Evolutionary conservation across 2,888 invertebrate species (phyloP).

Genomic region (Brachynemurus nebulosus): DNA sequence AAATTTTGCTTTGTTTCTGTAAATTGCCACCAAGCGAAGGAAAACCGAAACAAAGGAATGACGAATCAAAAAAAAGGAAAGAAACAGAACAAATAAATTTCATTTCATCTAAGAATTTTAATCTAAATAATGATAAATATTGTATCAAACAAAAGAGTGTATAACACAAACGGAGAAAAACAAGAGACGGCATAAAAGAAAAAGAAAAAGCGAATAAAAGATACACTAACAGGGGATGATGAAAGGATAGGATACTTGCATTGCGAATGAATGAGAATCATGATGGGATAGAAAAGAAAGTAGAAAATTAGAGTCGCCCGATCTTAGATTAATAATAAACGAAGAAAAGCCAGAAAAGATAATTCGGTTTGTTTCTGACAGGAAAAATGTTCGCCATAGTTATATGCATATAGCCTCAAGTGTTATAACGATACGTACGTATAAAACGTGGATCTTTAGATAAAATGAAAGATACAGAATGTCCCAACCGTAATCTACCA

Average conservation of each 20-base stretch:
- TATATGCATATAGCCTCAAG: background rate
- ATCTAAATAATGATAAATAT: background rate
- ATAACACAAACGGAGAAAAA: background rate
- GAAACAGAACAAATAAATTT: background rate
- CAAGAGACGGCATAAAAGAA: background rate
- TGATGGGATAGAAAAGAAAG: too few relatives aligned
- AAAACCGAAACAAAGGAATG: background rate
- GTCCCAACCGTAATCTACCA: too few relatives aligned
- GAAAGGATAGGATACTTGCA: too few relatives aligned
- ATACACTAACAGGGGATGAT: too few relatives aligned
- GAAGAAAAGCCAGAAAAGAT: background rate
- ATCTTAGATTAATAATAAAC: slow-evolving; percentile 1
- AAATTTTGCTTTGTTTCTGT: too few relatives aligned
- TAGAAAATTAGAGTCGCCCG: too few relatives aligned
- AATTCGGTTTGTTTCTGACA: background rate
- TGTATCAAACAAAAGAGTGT: background rate
- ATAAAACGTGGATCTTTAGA: too few relatives aligned
- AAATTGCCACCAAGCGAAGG: background rate
- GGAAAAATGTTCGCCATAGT: background rate
- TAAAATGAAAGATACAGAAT: too few relatives aligned
- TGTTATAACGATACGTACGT: too few relatives aligned
- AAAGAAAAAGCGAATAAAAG: too few relatives aligned
- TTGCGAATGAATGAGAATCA: too few relatives aligned
- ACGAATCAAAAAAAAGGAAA: background rate
- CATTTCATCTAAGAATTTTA: background rate